phyloP scores from a whole-genome alignment of 92 coral and sea anemone species.

The Actinernus sp. region DNA sequence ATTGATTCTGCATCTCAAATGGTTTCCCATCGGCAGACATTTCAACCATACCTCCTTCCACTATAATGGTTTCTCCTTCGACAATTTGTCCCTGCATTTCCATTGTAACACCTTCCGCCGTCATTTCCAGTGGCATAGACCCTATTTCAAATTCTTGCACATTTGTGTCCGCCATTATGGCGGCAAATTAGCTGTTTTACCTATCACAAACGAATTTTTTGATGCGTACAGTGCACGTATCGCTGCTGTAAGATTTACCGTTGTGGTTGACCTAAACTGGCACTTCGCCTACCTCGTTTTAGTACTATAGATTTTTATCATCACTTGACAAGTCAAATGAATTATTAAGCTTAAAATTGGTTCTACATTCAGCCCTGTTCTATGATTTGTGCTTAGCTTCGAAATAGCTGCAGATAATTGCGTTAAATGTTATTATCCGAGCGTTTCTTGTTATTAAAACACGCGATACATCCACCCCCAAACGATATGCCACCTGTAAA shows the following conservation, averaged over 20 bases:
- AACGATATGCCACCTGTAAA: no score
- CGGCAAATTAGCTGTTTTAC: neutral
- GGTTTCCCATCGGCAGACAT: neutral
- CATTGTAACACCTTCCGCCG: conserved; percentile 24
- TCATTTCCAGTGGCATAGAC: conserved; percentile 12
- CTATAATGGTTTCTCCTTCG: neutral
- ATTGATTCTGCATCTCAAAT: neutral
- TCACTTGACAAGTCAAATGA: no score
- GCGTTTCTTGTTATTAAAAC: no score
- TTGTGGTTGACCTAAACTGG: conserved; percentile 37
- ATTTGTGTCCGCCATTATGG: conserved; percentile 23
- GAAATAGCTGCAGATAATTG: no score
- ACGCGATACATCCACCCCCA: no score
- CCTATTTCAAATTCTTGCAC: conserved; percentile 9
- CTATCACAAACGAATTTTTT: neutral
- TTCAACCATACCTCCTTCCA: neutral
- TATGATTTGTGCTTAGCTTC: no score
- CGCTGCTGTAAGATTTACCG: no score
- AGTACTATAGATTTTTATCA: neutral
- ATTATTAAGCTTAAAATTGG: no score
- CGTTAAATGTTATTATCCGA: no score
- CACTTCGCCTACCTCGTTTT: conserved; percentile 8
- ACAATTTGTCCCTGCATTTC: conserved; percentile 12
- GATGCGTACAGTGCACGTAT: no score
- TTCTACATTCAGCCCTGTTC: no score